Evolutionary conservation across 2,888 invertebrate species (phyloP).

Genomic region (Thumatha senex): DNA sequence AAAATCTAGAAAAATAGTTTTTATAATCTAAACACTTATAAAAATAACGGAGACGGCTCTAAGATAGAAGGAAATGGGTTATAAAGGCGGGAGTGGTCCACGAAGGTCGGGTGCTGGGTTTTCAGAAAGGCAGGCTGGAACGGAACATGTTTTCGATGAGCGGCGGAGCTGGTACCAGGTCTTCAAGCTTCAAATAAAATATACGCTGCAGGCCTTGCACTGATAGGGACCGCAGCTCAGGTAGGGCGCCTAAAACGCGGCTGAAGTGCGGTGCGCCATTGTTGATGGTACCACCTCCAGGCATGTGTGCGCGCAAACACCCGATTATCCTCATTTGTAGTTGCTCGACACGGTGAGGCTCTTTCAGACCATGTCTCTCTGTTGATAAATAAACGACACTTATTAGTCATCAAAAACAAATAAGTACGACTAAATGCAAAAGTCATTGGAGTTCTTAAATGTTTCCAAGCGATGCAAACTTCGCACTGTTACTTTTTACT

Average conservation of each 20-base stretch:
- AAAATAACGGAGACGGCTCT: slow-evolving; percentile 79
- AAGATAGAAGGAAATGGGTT: slow-evolving; percentile 61
- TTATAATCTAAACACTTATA: slow-evolving; percentile 75
- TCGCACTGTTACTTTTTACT: no score
- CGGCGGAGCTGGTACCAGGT: slow-evolving; percentile 95
- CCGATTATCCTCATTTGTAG: slow-evolving; percentile 98
- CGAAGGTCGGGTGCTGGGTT: slow-evolving; percentile 42
- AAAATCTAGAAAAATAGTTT: slow-evolving; percentile 77
- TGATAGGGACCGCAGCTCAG: slow-evolving; percentile 95
- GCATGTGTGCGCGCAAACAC: slow-evolving; percentile 97
- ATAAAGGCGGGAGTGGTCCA: slow-evolving; percentile 77
- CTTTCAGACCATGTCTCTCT: slow-evolving; percentile 97
- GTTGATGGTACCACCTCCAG: slow-evolving; percentile 90
- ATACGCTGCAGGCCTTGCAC: slow-evolving; percentile 97
- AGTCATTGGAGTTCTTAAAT: no score
- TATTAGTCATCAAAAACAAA: neutral
- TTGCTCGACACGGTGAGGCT: slow-evolving; percentile 96
- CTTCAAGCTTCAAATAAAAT: slow-evolving; percentile 96
- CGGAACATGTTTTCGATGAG: slow-evolving; percentile 98
- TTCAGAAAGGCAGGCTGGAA: slow-evolving; percentile 95
- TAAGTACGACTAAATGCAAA: neutral
- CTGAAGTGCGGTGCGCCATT: slow-evolving; percentile 97
- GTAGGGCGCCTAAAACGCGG: slow-evolving; percentile 94
- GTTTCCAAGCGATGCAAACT: no score
- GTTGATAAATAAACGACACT: slow-evolving; percentile 45